Evolutionary conservation across 37 sponge, comb jelly and placozoan genomes (phyloP).

Genomic region (Dysidea cf. avara): DNA sequence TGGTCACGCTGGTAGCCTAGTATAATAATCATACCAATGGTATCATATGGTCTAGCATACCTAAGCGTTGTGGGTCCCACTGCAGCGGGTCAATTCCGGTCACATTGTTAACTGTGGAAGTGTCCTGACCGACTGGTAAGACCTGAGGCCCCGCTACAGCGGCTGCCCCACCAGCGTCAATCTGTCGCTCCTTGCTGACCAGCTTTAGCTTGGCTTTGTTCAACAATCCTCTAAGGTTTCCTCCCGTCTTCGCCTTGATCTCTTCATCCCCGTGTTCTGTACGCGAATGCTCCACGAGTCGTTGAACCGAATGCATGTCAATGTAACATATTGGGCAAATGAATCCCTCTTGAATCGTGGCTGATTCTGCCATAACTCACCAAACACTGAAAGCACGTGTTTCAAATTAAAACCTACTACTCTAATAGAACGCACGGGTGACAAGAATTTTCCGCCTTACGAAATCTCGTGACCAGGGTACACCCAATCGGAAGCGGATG

Average conservation of each 20-base stretch:
- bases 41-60: conserved; percentile 7
- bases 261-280: conserved; percentile 40
- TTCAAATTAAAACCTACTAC: too few relatives aligned
- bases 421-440: too few relatives aligned
- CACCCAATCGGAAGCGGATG: too few relatives aligned
- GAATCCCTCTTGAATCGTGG: conserved; percentile 56
- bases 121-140: background rate
- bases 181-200: background rate
- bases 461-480: too few relatives aligned
- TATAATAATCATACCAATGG: background rate
- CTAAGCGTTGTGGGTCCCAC: conserved; percentile 68
- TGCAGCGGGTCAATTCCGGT: conserved; percentile 40
- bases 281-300: conserved; percentile 60
- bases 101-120: conserved; percentile 18
- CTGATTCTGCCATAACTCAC: too few relatives aligned
- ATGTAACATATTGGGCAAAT: conserved; percentile 71
- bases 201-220: conserved; percentile 57
- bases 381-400: too few relatives aligned
- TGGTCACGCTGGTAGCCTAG: conserved; percentile 29
- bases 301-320: conserved; percentile 19
- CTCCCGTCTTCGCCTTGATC: conserved; percentile 24
- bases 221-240: conserved; percentile 42
- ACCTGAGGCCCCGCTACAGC: conserved; percentile 19
- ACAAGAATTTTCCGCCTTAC: too few relatives aligned
- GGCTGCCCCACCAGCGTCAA: conserved; percentile 19